These are phyloP conservation scores for Pseudorhombus dupliciocellatus DNA, from an alignment of 2,113 vertebrate genomes.

Conservation along the genomic window DNA sequence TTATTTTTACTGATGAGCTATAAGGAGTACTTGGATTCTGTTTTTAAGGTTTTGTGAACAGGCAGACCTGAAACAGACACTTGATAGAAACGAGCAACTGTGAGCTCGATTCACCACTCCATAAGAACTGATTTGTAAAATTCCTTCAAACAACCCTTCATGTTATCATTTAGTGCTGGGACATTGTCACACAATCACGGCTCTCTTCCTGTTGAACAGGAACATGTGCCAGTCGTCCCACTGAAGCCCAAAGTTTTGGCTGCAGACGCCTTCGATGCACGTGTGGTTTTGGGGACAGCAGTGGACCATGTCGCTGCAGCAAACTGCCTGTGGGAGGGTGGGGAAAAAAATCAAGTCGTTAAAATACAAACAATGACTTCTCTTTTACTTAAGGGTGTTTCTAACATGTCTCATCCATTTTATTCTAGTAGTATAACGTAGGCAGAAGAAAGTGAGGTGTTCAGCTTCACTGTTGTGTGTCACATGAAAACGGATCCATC, in stretches of 20 bases:
- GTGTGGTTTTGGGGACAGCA: constrained; percentile 69
- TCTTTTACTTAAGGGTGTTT: too few species aligned
- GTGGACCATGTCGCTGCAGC: constrained; percentile 76
- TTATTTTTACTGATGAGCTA: neutral
- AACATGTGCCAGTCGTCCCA: constrained; percentile 62
- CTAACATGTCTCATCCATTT: too few species aligned
- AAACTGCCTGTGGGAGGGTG: constrained; percentile 72
- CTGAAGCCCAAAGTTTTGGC: neutral
- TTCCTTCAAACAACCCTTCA: neutral
- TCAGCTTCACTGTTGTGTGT: too few species aligned
- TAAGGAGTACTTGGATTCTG: neutral
- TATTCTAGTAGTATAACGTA: too few species aligned
- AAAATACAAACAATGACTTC: too few species aligned
- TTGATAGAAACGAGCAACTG: neutral
- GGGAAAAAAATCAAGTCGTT: neutral
- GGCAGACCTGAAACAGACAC: neutral
- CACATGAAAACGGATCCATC: too few species aligned
- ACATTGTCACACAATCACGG: constrained; percentile 40
- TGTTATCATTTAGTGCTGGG: neutral
- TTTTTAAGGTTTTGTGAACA: neutral
- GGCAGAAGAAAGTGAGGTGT: too few species aligned
- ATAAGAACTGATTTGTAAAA: neutral
- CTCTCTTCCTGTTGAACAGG: constrained; percentile 57
- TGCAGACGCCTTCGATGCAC: constrained; percentile 53
- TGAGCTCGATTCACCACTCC: neutral